phyloP scores from a whole-genome alignment of 2,888 invertebrate genomes.

The Protophormia terraenovae region DNA sequence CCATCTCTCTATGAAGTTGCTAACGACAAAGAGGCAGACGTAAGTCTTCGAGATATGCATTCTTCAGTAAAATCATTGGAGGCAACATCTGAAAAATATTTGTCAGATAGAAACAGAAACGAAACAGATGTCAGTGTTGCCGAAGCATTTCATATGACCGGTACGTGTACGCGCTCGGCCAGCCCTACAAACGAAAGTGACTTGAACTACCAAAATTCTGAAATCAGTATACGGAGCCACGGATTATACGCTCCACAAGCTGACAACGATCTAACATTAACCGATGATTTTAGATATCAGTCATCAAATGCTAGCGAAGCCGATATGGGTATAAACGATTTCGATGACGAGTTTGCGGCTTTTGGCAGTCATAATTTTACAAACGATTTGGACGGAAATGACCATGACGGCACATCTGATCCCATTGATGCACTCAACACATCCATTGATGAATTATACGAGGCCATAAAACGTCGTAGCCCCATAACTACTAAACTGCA shows the following conservation, averaged over 20 bases:
- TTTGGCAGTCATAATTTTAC: conserved; percentile 64
- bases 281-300: conserved; percentile 81
- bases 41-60: conserved; percentile 5
- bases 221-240: conserved; percentile 85
- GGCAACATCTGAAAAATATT: conserved; percentile 31
- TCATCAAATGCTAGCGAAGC: conserved; percentile 80
- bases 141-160: conserved; percentile 43
- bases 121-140: conserved; percentile 20
- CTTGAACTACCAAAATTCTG: conserved; percentile 86
- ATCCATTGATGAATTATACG: conserved; percentile 86
- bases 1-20: conserved; percentile 33
- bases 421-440: conserved; percentile 74
- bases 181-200: conserved; percentile 84
- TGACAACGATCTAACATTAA: conserved; percentile 82
- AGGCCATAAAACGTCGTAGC: conserved; percentile 83
- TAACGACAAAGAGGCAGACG: background rate
- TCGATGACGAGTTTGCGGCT: conserved; percentile 77
- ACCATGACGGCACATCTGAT: conserved; percentile 22
- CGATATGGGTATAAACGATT: conserved; percentile 78
- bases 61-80: conserved; percentile 8
- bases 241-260: conserved; percentile 85
- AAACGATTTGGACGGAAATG: conserved; percentile 59
- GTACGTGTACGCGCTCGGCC: conserved; percentile 72
- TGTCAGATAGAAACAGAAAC: background rate
- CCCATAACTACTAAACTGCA: conserved; percentile 60